Base-by-base conservation (phyloP, 2,888 invertebrate genomes). In the Heliconius hortense region DNA sequence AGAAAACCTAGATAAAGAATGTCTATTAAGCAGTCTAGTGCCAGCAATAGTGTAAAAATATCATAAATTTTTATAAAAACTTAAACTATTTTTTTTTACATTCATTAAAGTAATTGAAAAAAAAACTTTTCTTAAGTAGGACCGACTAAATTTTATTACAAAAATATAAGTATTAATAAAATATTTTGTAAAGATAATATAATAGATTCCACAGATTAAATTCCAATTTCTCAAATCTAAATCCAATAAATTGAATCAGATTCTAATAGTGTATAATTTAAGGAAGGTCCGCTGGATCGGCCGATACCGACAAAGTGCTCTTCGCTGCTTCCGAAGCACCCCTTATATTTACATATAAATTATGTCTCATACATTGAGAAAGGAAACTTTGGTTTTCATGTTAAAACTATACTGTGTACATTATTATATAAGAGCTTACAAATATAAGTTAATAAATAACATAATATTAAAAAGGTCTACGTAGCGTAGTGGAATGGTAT, bases 221-320 rank as follows among this genome's bases (percentile, higher is more conserved):
- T 76, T 74, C 60, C 76, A 74, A 78, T 76, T 71, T 67, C 76
- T 72, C 39, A 75, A 78, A 76, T 76, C 76, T 78, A 74, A 74
- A 71, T 77, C 68, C 75, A 75, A 78, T 79, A 78, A 78, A 78
- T 77, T 76, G 77, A 78, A 78, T 77, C 74, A 53, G 76, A 71
- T 64, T 78, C 73, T 79, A 79, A 78, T 79, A 77, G 81, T 81
- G 86, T 87, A 88, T 89, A 88, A 88, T 88, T 88, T 86, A 82
- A 84, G 82, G 82, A 81, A 83, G 80, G 84, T 85, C 84, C 82
- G 82, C 82, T 81, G 78, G 79, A 73, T 75, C 73, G 71, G 68
- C 67, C 77, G 76, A 75, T 75, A 60, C 62, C 74, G 74, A 64
- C 74, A 67, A 78, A 79, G 73, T 70, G 72, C 74, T 73, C 79